Conservation (phyloP, 2,113 vertebrate species). For the Salvelinus alpinus region DNA sequence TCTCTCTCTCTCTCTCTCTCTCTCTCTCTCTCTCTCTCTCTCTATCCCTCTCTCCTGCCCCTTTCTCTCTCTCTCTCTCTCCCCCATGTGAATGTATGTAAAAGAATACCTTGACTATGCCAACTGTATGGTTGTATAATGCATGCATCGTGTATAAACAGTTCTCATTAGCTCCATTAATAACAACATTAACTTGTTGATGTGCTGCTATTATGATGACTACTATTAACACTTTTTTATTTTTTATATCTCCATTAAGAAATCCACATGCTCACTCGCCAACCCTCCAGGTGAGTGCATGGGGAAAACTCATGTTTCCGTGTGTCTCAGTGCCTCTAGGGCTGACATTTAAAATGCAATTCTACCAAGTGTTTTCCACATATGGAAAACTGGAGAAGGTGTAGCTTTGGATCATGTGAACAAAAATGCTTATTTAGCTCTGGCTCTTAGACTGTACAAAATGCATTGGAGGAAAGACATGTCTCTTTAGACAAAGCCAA, state of each 20-base stretch:
- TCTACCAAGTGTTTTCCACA: background rate
- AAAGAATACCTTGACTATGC: too few species aligned
- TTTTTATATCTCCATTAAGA: background rate
- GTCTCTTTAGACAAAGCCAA: background rate
- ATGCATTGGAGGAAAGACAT: background rate
- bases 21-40: too few species aligned
- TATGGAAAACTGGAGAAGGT: background rate
- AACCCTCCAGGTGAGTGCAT: background rate
- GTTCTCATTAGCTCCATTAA: background rate
- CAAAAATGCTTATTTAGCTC: background rate
- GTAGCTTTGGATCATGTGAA: too few species aligned
- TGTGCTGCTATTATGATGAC: background rate
- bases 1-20: too few species aligned
- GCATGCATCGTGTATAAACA: too few species aligned
- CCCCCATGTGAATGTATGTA: too few species aligned
- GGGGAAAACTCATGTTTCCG: slow-evolving; percentile 24
- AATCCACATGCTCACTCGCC: background rate
- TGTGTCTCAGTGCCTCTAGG: slow-evolving; percentile 28
- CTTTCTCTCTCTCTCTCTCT: background rate
- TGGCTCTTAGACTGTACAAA: too few species aligned
- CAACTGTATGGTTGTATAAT: too few species aligned
- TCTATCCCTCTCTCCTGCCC: too few species aligned
- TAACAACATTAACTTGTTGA: background rate
- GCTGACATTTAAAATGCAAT: slow-evolving; percentile 48
- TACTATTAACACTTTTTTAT: background rate